Evolutionary conservation across 92 coral and sea anemone species (phyloP).

Genomic region (Palythoa heliodiscus): DNA sequence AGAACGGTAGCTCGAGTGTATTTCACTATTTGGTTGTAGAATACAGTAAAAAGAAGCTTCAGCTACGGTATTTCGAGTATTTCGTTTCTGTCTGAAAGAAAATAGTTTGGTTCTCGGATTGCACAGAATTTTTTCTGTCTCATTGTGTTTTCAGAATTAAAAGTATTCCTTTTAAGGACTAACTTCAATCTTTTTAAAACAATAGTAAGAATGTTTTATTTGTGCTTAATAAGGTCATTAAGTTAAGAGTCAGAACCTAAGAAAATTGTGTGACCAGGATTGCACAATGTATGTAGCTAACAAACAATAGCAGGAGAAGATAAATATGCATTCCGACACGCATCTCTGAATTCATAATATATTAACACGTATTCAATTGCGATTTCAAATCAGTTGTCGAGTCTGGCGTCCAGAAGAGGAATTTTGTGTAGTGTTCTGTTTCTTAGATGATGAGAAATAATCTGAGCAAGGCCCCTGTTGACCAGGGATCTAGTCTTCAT

Average conservation of each 20-base stretch:
- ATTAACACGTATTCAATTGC: neutral
- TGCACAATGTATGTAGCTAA: slow-evolving; percentile 1
- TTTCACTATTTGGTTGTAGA: too few species aligned
- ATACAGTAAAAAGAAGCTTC: too few species aligned
- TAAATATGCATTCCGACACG: slow-evolving; percentile 34
- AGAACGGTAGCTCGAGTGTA: too few species aligned
- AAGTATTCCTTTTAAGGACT: too few species aligned
- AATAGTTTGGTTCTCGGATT: too few species aligned
- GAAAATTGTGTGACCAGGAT: neutral
- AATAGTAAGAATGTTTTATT: too few species aligned
- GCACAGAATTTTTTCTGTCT: too few species aligned
- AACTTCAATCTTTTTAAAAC: too few species aligned
- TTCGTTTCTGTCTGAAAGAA: too few species aligned
- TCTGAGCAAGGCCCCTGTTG: slow-evolving; percentile 67
- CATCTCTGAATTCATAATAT: slow-evolving; percentile 24
- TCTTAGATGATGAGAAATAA: slow-evolving; percentile 70
- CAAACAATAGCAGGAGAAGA: slow-evolving; percentile 8
- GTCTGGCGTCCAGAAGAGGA: slow-evolving; percentile 25
- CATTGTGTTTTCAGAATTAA: too few species aligned
- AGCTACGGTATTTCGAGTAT: too few species aligned
- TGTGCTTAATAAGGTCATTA: too few species aligned
- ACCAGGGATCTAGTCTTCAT: slow-evolving; percentile 86
- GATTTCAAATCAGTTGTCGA: slow-evolving; percentile 12
- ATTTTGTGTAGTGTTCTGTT: neutral
- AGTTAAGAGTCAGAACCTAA: neutral